Percentiles rank a stretch among this genome's conserved stretches.
phyloP scores from a whole-genome alignment of 2,888 invertebrate genomes.

The Pammene fasciana region DNA sequence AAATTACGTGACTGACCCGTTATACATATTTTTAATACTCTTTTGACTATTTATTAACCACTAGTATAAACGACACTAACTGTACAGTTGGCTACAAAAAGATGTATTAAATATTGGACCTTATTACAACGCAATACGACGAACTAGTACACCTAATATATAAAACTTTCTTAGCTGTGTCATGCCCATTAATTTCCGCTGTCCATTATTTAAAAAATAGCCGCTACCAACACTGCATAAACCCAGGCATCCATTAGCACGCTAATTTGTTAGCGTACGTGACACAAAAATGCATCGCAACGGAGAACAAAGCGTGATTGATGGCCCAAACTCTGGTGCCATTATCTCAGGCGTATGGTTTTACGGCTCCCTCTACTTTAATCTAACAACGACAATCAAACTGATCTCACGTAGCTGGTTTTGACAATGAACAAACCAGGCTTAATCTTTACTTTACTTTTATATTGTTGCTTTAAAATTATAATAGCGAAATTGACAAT shows the following conservation, averaged over 20 bases:
- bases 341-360: constrained; percentile 16
- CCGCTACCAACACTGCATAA: constrained; percentile 24
- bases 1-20: too few species aligned
- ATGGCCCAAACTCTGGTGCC: constrained; percentile 44
- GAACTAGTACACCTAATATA: too few species aligned
- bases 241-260: constrained; percentile 26
- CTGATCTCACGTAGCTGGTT: not conserved
- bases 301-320: constrained; percentile 61
- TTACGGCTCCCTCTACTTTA: not conserved
- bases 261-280: constrained; percentile 23
- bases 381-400: not conserved
- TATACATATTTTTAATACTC: too few species aligned
- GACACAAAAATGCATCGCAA: constrained; percentile 37
- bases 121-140: too few species aligned
- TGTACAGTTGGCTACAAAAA: too few species aligned
- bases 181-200: not conserved
- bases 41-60: too few species aligned
- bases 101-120: too few species aligned
- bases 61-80: too few species aligned
- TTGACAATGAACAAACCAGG: not conserved
- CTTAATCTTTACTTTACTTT: not conserved
- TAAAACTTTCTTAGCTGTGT: too few species aligned
- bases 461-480: not conserved
- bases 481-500: constrained; percentile 41
- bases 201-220: constrained; percentile 3